These are phyloP conservation scores for Artemia franciscana DNA, from an alignment of 1,140 invertebrate genomes.

Conservation along the genomic window DNA sequence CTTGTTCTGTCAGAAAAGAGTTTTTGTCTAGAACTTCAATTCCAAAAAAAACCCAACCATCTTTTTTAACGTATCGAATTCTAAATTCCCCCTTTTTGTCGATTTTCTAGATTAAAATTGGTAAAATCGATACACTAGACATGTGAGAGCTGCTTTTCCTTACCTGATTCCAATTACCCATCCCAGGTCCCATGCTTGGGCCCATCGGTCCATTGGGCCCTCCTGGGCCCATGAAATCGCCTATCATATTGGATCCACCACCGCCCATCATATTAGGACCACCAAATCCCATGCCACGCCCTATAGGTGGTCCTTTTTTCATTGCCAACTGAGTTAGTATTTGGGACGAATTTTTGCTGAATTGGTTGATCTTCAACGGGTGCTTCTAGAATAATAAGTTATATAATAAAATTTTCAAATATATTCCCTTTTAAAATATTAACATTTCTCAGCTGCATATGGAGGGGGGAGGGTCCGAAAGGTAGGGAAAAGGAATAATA, in stretches of 20 bases:
- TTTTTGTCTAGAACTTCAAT: too few species aligned
- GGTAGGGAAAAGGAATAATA: too few species aligned
- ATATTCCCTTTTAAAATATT: not conserved
- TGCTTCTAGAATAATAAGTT: slow-evolving; percentile 46
- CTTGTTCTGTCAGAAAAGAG: too few species aligned
- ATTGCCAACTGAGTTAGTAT: slow-evolving; percentile 55
- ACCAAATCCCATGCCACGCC: slow-evolving; percentile 18
- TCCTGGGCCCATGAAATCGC: slow-evolving; percentile 7
- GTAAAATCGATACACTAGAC: too few species aligned
- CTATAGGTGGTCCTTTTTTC: slow-evolving; percentile 25
- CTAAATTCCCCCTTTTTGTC: too few species aligned
- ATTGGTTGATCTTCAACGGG: slow-evolving; percentile 63
- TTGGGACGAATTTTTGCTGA: slow-evolving; percentile 52
- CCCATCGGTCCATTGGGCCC: slow-evolving; percentile 11
- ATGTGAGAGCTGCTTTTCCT: too few species aligned
- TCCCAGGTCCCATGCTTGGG: slow-evolving; percentile 10
- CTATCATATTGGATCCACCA: slow-evolving; percentile 11
- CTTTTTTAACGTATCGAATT: too few species aligned
- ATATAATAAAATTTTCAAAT: slow-evolving; percentile 13
- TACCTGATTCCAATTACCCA: slow-evolving; percentile 16
- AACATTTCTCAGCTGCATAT: too few species aligned
- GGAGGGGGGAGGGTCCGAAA: too few species aligned
- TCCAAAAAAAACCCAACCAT: too few species aligned
- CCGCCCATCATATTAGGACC: slow-evolving; percentile 15
- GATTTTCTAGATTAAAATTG: too few species aligned